phyloP scores from a whole-genome alignment of 92 coral and sea anemone genomes.

The Porites divaricata region DNA sequence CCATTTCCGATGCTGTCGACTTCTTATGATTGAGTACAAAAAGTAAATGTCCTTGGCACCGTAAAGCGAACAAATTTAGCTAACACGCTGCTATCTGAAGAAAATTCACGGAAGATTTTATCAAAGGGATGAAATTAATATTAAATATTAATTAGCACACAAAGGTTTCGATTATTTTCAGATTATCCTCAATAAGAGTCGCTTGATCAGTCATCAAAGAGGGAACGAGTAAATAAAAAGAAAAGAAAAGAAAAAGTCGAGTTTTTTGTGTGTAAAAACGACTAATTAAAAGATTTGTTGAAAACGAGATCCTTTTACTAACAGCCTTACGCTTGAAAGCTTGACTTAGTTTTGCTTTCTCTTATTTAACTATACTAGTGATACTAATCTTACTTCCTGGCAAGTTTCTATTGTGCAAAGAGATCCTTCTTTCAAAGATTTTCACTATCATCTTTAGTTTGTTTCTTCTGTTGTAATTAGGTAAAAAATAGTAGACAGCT shows the following conservation, averaged over 20 bases:
- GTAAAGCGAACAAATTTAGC: not conserved
- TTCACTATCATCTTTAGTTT: too few relatives aligned
- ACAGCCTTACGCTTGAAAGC: too few relatives aligned
- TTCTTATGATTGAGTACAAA: too few relatives aligned
- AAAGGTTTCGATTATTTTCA: not conserved
- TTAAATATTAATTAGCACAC: not conserved
- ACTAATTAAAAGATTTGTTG: not conserved
- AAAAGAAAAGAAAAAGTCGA: too few relatives aligned
- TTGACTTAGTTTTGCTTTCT: too few relatives aligned
- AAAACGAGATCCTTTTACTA: not conserved
- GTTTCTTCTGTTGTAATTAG: too few relatives aligned
- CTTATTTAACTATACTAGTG: too few relatives aligned
- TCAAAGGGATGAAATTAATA: not conserved
- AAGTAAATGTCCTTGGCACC: not conserved
- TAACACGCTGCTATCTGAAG: not conserved
- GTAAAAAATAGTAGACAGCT: too few relatives aligned
- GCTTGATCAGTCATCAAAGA: not conserved
- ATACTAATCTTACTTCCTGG: too few relatives aligned
- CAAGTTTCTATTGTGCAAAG: too few relatives aligned
- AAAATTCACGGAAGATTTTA: conserved; percentile 1
- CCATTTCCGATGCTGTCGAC: not conserved
- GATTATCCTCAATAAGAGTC: not conserved
- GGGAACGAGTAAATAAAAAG: not conserved
- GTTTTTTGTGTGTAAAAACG: not conserved
- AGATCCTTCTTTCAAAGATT: too few relatives aligned